Evolutionary conservation across 2,888 invertebrate species (phyloP).

Genomic region (Drosophila kambysellisi): DNA sequence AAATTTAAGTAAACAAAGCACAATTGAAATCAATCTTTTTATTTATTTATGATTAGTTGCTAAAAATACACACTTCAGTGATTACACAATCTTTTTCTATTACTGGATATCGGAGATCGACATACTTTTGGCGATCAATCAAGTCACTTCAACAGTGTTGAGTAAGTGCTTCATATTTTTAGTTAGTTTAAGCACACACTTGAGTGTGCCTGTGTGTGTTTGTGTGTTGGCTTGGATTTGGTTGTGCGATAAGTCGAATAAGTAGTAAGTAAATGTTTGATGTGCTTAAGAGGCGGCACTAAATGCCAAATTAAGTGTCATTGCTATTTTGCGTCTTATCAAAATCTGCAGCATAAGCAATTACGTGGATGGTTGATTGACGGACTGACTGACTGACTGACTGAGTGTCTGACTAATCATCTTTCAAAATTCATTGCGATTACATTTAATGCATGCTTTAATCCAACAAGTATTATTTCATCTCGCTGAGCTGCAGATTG

Average conservation of each 20-base stretch:
- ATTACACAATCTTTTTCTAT: background rate
- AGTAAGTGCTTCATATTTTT: background rate
- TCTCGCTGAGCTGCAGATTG: slow-evolving; percentile 65
- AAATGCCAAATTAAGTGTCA: slow-evolving; percentile 52
- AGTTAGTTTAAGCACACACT: background rate
- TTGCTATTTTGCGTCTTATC: slow-evolving; percentile 42
- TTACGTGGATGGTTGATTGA: slow-evolving; percentile 39
- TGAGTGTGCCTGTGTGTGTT: background rate
- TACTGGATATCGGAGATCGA: too few relatives aligned
- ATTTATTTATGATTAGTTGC: background rate
- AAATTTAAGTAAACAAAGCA: background rate
- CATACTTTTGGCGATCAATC: background rate
- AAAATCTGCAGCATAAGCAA: slow-evolving; percentile 33
- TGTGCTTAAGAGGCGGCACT: slow-evolving; percentile 35
- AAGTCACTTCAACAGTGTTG: background rate
- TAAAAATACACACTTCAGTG: background rate
- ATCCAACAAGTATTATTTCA: slow-evolving; percentile 61
- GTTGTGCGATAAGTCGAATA: slow-evolving; percentile 21
- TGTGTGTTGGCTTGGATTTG: background rate
- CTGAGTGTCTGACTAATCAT: slow-evolving; percentile 54
- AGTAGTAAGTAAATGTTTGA: slow-evolving; percentile 21
- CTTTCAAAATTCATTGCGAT: slow-evolving; percentile 68
- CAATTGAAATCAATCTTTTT: background rate
- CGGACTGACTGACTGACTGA: background rate
- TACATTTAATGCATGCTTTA: slow-evolving; percentile 62